These are phyloP conservation scores for Thunnus albacares DNA, from an alignment of 2,797 vertebrate species.

Conservation along the genomic window DNA sequence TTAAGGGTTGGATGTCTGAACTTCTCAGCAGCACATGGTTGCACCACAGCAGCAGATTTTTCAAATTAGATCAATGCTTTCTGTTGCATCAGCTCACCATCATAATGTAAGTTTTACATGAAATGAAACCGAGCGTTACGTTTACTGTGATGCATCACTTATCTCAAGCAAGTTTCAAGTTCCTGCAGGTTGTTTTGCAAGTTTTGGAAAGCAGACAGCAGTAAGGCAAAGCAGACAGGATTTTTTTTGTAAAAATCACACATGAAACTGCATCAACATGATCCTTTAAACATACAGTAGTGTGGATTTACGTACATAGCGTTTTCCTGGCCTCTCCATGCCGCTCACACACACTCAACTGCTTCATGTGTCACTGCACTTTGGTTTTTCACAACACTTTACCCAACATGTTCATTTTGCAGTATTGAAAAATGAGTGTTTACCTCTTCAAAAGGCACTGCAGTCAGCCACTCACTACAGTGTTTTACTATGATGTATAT, in stretches of 20 bases:
- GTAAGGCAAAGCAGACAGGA: background rate
- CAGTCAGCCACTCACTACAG: conserved; percentile 30
- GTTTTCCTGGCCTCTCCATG: background rate
- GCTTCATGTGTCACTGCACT: conserved; percentile 13
- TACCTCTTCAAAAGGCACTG: conserved; percentile 27
- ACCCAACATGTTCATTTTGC: conserved; percentile 18
- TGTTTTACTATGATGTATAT: conserved; percentile 44
- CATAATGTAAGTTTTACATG: background rate
- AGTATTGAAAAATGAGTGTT: conserved; percentile 31
- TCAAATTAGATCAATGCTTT: background rate
- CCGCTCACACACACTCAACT: background rate
- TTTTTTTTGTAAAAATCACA: no score
- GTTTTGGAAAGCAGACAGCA: background rate
- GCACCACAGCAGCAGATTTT: background rate
- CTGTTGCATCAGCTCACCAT: background rate
- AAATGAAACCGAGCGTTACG: background rate
- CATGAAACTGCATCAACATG: conserved; percentile 18
- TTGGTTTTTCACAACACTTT: background rate
- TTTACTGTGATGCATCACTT: background rate
- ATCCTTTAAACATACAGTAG: background rate
- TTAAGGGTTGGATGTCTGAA: background rate
- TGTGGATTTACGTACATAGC: background rate
- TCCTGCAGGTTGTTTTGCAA: background rate
- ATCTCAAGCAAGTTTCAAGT: background rate
- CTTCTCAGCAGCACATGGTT: background rate